Evolutionary conservation across 2,113 vertebrate genomes (phyloP).

Genomic region (Eurypyga helias): DNA sequence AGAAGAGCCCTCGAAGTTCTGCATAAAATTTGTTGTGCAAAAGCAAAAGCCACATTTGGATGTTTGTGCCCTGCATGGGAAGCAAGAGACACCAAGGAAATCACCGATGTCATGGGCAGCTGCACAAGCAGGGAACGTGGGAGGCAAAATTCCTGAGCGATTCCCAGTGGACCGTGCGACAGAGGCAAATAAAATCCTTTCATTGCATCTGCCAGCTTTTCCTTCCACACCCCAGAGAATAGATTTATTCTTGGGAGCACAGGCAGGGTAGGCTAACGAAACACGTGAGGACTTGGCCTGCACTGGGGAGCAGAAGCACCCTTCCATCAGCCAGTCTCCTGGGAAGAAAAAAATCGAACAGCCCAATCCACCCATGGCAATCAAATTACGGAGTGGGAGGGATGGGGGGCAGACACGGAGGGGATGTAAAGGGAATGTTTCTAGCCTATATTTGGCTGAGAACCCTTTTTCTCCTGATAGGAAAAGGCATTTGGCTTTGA

Average conservation of each 20-base stretch:
- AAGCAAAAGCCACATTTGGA: background rate
- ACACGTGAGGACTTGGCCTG: background rate
- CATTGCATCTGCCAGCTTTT: background rate
- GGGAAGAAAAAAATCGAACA: background rate
- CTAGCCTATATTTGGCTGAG: background rate
- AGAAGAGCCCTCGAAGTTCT: background rate
- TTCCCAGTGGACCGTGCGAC: background rate
- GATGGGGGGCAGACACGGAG: background rate
- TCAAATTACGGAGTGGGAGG: fast-evolving
- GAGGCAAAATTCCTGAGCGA: background rate
- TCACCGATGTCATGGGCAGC: fast-evolving
- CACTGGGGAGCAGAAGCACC: fast-evolving
- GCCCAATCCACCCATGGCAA: background rate
- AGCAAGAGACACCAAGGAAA: background rate
- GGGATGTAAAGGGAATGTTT: background rate
- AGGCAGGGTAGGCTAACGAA: background rate
- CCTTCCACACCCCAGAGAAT: background rate
- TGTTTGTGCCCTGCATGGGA: background rate
- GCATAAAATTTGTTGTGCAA: background rate
- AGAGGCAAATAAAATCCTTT: background rate
- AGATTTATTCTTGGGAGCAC: background rate
- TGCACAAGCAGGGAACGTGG: background rate
- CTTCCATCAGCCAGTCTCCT: background rate
- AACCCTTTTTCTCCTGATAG: background rate
- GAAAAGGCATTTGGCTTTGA: background rate